These are phyloP conservation scores for Thecocarcelia acutangulata DNA, from an alignment of 2,888 invertebrate genomes.

Conservation along the genomic window DNA sequence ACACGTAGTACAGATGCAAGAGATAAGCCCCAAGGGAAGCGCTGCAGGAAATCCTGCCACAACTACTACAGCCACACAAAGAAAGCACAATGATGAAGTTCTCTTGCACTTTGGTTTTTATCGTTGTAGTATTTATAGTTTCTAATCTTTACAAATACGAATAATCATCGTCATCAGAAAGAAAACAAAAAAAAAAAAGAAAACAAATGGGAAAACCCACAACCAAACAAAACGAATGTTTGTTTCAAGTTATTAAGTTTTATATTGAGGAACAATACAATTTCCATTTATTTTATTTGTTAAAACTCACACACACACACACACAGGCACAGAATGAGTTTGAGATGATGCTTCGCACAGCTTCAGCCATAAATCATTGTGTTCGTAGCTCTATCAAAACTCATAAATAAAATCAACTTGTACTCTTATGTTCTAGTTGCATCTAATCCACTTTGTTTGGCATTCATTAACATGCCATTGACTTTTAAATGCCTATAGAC, in stretches of 20 bases:
- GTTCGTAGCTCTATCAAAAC: slow-evolving; percentile 54
- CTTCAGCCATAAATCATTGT: slow-evolving; percentile 62
- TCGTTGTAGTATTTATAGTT: slow-evolving; percentile 62
- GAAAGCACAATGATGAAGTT: slow-evolving; percentile 17
- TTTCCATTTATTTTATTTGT: slow-evolving; percentile 65
- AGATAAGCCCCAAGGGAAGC: slow-evolving; percentile 65
- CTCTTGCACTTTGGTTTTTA: slow-evolving; percentile 54
- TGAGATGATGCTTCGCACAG: slow-evolving; percentile 50
- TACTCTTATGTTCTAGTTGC: slow-evolving; percentile 47
- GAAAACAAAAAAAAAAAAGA: not conserved
- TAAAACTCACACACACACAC: slow-evolving; percentile 40
- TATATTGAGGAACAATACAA: slow-evolving; percentile 56
- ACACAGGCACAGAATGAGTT: slow-evolving; percentile 1
- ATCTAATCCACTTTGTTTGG: slow-evolving; percentile 51
- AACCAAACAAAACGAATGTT: slow-evolving; percentile 32
- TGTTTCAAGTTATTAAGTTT: slow-evolving; percentile 55
- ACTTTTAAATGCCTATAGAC: slow-evolving; percentile 58
- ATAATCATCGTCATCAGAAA: slow-evolving; percentile 26
- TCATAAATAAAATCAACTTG: slow-evolving; percentile 51
- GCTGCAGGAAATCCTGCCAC: slow-evolving; percentile 68
- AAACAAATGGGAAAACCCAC: slow-evolving; percentile 26
- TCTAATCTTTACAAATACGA: slow-evolving; percentile 60
- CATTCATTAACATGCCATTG: slow-evolving; percentile 68
- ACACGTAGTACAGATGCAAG: too few species aligned
- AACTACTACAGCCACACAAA: slow-evolving; percentile 44